Evolutionary conservation across 2,113 vertebrate species (phyloP).

Genomic region (Petromus typicus): DNA sequence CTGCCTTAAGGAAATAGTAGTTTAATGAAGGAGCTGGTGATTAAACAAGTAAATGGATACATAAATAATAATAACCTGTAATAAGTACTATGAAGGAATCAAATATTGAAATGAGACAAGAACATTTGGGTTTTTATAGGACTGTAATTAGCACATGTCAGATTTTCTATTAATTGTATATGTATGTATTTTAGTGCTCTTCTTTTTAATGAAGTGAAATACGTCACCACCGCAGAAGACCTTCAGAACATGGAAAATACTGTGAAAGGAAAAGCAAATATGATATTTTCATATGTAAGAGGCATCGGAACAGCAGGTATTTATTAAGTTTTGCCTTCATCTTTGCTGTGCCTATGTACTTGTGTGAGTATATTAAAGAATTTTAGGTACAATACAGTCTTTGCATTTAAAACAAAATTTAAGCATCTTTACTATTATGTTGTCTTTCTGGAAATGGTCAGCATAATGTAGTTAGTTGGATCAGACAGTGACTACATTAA

Average conservation of each 20-base stretch:
- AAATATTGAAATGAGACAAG: constrained; percentile 29
- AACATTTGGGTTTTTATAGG: not conserved
- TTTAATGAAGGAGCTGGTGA: constrained; percentile 14
- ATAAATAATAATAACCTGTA: not conserved
- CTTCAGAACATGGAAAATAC: constrained; percentile 90
- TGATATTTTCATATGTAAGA: constrained; percentile 92
- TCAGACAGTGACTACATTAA: not conserved
- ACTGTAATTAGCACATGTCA: constrained; percentile 14
- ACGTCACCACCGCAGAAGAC: constrained; percentile 89
- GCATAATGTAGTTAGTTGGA: not conserved
- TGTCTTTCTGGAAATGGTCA: constrained; percentile 2
- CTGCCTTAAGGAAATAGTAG: not conserved
- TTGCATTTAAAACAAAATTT: constrained; percentile 42
- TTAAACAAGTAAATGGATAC: constrained; percentile 1
- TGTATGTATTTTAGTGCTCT: constrained; percentile 88
- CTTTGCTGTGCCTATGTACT: not conserved
- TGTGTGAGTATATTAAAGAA: not conserved
- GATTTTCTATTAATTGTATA: constrained; percentile 61
- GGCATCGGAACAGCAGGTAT: constrained; percentile 95
- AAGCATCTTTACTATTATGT: not conserved
- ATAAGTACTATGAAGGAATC: not conserved
- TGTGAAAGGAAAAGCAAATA: constrained; percentile 89
- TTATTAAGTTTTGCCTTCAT: not conserved
- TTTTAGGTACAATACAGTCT: not conserved
- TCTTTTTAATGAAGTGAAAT: constrained; percentile 96